Conservation (phyloP, 35 echinoderm and acorn worm genomes). For the Anneissia japonica region DNA sequence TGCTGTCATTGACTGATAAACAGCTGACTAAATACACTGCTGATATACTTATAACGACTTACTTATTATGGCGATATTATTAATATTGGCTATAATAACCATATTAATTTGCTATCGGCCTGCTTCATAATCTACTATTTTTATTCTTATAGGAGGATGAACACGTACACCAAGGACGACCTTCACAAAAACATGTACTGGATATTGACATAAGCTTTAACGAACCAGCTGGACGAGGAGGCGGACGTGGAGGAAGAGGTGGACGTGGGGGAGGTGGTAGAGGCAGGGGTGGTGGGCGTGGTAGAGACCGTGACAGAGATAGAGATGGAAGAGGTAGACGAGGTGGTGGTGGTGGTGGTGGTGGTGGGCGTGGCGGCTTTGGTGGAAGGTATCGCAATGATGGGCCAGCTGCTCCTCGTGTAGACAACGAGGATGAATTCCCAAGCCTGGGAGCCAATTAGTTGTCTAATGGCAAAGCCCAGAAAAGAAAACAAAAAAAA, state of each 20-base stretch:
- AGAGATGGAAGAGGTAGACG: constrained; percentile 26
- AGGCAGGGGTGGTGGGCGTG: constrained; percentile 17
- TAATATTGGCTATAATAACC: too few species aligned
- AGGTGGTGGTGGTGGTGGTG: constrained; percentile 37
- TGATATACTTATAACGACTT: too few species aligned
- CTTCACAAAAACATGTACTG: constrained; percentile 31
- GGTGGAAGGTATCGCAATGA: constrained; percentile 8
- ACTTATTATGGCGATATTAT: too few species aligned
- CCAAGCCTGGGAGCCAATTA: constrained; percentile 36
- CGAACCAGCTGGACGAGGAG: constrained; percentile 44
- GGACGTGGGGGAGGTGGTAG: constrained; percentile 41
- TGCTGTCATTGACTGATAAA: too few species aligned
- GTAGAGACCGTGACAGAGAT: constrained; percentile 15
- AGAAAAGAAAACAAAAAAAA: too few species aligned
- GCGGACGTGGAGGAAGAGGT: constrained; percentile 18
- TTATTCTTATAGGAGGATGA: not conserved
- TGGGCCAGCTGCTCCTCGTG: constrained; percentile 37
- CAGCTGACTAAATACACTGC: too few species aligned
- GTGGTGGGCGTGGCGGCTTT: constrained; percentile 33
- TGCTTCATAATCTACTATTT: too few species aligned
- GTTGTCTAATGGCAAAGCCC: not conserved
- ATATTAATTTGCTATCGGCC: too few species aligned
- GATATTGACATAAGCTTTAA: constrained; percentile 79
- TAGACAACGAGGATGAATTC: constrained; percentile 81
- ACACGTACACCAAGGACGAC: not conserved